Percentiles rank a stretch among this genome's conserved stretches.
These are phyloP conservation scores for Scyliorhinus canicula DNA, from an alignment of 2,797 vertebrate species.

Conservation along the genomic window DNA sequence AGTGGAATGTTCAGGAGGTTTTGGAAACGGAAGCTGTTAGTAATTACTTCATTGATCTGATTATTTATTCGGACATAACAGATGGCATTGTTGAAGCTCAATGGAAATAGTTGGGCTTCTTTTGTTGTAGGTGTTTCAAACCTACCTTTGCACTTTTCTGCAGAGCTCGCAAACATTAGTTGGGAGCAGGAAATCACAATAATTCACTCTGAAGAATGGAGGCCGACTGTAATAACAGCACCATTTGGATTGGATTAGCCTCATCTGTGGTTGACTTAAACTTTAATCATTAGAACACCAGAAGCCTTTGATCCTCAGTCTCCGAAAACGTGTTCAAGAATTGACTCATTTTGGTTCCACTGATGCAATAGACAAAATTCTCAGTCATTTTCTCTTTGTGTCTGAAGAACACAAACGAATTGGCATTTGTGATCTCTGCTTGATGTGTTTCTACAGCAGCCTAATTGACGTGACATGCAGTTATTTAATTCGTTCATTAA, in stretches of 20 bases:
- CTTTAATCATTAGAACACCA: background rate
- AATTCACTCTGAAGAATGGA: background rate
- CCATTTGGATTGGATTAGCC: background rate
- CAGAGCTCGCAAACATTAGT: background rate
- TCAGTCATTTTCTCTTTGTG: background rate
- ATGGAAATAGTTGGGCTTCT: background rate
- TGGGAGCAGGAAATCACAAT: background rate
- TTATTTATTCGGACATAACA: background rate
- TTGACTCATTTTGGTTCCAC: background rate
- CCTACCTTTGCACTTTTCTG: background rate
- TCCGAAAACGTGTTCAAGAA: background rate
- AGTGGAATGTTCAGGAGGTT: background rate
- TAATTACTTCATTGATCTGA: background rate
- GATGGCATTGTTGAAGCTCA: background rate
- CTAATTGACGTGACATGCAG: constrained; percentile 15
- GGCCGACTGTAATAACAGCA: background rate
- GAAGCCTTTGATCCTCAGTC: background rate
- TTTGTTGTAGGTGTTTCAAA: background rate
- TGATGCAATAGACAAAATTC: background rate
- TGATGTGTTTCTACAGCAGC: background rate
- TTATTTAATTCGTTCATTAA: constrained; percentile 9
- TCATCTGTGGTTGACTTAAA: background rate
- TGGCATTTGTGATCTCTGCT: constrained; percentile 12
- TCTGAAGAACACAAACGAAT: background rate
- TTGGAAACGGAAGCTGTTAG: background rate